A percentile compares a stretch with the other conserved stretches of the same genome.
Evolutionary conservation across 2,797 vertebrate genomes (phyloP).

Genomic region (Eupleurogrammus muticus): DNA sequence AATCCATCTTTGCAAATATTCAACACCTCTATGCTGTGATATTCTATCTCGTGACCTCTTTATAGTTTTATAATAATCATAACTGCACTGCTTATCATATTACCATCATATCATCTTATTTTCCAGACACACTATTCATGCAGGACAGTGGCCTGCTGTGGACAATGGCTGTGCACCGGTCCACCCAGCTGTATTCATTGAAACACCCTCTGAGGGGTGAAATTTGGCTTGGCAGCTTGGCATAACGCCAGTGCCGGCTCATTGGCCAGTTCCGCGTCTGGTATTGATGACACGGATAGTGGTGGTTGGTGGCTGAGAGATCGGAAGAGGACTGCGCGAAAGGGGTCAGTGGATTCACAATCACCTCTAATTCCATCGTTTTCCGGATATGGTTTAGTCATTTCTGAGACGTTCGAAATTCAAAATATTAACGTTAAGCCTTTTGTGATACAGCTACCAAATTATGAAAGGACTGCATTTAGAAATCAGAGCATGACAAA

Average conservation of each 20-base stretch:
- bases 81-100: constrained; percentile 2
- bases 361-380: constrained; percentile 18
- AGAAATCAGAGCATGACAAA: constrained; percentile 1
- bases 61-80: constrained; percentile 2
- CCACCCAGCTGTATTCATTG: constrained; percentile 65
- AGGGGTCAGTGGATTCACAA: constrained; percentile 35
- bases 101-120: constrained; percentile 32
- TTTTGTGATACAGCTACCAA: background rate
- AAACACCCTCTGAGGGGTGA: constrained; percentile 66
- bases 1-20: background rate
- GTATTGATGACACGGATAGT: constrained; percentile 50
- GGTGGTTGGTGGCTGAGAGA: constrained; percentile 49
- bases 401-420: background rate
- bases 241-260: constrained; percentile 54
- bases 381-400: background rate
- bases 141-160: constrained; percentile 46
- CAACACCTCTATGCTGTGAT: background rate
- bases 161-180: constrained; percentile 59
- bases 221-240: constrained; percentile 72
- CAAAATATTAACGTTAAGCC: background rate
- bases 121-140: constrained; percentile 45
- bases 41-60: background rate
- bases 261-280: constrained; percentile 63
- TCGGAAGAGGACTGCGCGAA: constrained; percentile 40
- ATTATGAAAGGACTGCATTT: constrained; percentile 3